Evolutionary conservation across 2,888 invertebrate species (phyloP).

Genomic region (Boloria euphrosyne): DNA sequence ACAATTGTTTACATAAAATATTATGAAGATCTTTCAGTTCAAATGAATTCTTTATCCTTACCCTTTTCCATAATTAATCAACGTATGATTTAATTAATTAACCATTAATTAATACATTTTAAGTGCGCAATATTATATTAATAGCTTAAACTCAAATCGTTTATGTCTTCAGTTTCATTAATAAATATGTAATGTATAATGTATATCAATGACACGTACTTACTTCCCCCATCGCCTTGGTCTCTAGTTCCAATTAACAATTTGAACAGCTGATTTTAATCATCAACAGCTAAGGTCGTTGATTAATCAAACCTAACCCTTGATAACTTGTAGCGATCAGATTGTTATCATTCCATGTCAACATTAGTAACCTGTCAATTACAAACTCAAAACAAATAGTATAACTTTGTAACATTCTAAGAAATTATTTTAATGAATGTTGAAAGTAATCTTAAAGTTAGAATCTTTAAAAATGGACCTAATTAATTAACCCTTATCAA

Average conservation of each 20-base stretch:
- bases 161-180: too few relatives aligned
- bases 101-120: too few relatives aligned
- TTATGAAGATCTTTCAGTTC: too few relatives aligned
- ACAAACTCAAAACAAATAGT: slow-evolving; percentile 21
- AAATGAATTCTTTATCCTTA: too few relatives aligned
- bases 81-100: too few relatives aligned
- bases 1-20: too few relatives aligned
- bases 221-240: too few relatives aligned
- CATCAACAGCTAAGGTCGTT: slow-evolving; percentile 4
- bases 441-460: slow-evolving; percentile 15
- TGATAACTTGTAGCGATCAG: slow-evolving; percentile 17
- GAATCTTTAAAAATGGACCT: slow-evolving; percentile 15
- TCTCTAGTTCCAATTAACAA: neutral
- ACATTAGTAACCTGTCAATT: slow-evolving; percentile 31
- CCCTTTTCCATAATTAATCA: too few relatives aligned
- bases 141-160: too few relatives aligned
- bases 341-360: slow-evolving; percentile 26
- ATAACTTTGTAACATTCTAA: slow-evolving; percentile 20
- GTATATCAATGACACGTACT: too few relatives aligned
- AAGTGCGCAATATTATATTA: too few relatives aligned
- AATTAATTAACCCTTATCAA: slow-evolving; percentile 22
- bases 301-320: slow-evolving; percentile 22
- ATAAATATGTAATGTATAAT: too few relatives aligned
- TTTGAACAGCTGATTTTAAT: slow-evolving; percentile 9
- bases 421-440: slow-evolving; percentile 11